These are phyloP conservation scores for Melikaiella ostensackeni DNA, from an alignment of 2,888 invertebrate species.

Conservation along the genomic window DNA sequence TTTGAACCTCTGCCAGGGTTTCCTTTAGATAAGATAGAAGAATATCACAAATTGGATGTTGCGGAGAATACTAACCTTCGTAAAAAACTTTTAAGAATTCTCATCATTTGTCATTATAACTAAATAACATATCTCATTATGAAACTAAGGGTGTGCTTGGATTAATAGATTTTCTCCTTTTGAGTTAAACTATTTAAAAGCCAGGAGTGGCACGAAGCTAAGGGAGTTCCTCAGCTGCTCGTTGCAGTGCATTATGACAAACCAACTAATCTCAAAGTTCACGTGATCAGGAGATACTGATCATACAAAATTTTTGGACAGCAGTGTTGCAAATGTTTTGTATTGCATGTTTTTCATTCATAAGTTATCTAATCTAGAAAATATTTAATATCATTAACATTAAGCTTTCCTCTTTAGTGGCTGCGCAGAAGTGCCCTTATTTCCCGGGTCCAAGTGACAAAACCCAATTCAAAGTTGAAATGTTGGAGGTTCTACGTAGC, in stretches of 20 bases:
- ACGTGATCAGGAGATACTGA: no score
- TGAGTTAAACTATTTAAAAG: background rate
- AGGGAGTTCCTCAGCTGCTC: background rate
- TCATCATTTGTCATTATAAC: background rate
- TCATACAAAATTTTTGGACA: background rate
- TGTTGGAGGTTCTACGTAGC: background rate
- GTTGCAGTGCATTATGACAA: no score
- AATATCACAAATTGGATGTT: background rate
- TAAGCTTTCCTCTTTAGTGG: background rate
- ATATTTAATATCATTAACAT: background rate
- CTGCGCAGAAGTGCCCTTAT: slow-evolving; percentile 10
- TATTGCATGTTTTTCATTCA: background rate
- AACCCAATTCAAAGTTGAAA: slow-evolving; percentile 10
- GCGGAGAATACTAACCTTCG: background rate
- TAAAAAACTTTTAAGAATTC: background rate
- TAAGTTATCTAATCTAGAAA: background rate
- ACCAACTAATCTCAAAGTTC: no score
- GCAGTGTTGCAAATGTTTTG: slow-evolving; percentile 8
- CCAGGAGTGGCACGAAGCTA: background rate
- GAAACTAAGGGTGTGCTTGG: background rate
- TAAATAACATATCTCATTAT: background rate
- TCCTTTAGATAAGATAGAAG: background rate
- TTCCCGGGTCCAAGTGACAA: slow-evolving; percentile 7
- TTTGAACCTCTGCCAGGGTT: background rate
- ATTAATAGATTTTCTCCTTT: background rate